Base-by-base conservation (phyloP, 1,140 invertebrate genomes). In the Stegodyphus mimosarum region DNA sequence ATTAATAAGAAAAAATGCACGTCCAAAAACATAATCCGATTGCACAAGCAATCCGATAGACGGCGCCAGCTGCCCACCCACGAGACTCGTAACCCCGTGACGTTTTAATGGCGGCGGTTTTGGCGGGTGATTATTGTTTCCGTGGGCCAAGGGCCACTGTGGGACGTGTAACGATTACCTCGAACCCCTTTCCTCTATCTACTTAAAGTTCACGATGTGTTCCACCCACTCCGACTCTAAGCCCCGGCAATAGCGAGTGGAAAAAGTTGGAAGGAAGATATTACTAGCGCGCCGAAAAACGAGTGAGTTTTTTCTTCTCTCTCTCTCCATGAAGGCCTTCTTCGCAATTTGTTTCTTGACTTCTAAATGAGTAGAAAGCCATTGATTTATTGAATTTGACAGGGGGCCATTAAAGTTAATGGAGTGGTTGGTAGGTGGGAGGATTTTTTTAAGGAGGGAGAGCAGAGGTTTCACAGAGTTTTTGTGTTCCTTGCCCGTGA, bases 341-440 rank as follows among this genome's bases (percentile, higher is more conserved):
- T 70, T 66, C 52, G 5, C 72, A 84, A 84, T 84, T 84, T 84
- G 81, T 76, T 76, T 84, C 81, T 70, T 76, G 80, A 84, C 81
- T 84, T 60, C 72, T 76, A 84, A 84, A 84, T 84, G 81, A 84
- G 81, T 63, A 49, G 33, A 18, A 73, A 70, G 64, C 71, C 73
- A 84, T 76, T 84, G 81, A 84, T 84, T 84, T 84, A 76, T 84
- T 70, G 81, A 76, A 84, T 84, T 84, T 84, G 81, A 84, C 81
- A 84, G 81, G 72, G 81, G 55, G 53, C 71, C 81, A 84, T 84
- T 84, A 84, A 84, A 84, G 55, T 84, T 84, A 84, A 84, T 84
- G 81, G 81, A 84, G 63, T 84, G 66, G 55, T 74, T 66, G 71
- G 50, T 60, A 63, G 33, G 78, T 64, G 78, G 52, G 49, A 15